Percentiles rank a stretch among this genome's conserved stretches.
phyloP scores from a whole-genome alignment of 2,888 invertebrate genomes.

The Scaptomyza polygonia region DNA sequence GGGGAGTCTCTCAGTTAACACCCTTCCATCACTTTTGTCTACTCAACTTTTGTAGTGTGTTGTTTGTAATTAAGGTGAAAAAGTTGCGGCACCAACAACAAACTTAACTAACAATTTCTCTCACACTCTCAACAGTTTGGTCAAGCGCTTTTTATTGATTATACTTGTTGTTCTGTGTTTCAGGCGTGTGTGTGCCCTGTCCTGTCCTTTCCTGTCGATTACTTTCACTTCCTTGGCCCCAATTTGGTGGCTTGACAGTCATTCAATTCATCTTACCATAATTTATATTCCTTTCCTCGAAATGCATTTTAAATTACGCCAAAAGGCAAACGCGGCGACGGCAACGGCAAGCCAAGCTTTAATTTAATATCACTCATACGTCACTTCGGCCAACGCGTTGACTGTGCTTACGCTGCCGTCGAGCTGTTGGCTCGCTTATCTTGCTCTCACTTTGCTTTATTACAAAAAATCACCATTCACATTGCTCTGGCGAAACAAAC shows the following conservation, averaged over 20 bases:
- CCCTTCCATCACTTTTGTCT: not conserved
- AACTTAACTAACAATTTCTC: constrained; percentile 10
- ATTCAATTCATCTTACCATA: constrained; percentile 37
- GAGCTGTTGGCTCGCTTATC: constrained; percentile 33
- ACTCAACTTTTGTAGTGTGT: not conserved
- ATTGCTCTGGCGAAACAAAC: constrained; percentile 10
- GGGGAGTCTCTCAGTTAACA: not conserved
- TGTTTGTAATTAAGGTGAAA: constrained; percentile 55
- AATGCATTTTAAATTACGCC: constrained; percentile 49
- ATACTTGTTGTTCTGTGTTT: constrained; percentile 5
- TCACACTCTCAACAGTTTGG: constrained; percentile 7
- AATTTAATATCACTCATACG: constrained; percentile 66
- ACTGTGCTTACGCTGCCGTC: constrained; percentile 35
- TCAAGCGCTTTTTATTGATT: constrained; percentile 50
- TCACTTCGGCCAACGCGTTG: constrained; percentile 39
- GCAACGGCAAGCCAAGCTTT: constrained; percentile 28
- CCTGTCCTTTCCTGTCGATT: constrained; percentile 16
- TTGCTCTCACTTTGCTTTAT: constrained; percentile 54
- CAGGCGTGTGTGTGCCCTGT: not conserved
- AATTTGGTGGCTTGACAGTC: constrained; percentile 5
- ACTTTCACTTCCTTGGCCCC: constrained; percentile 17
- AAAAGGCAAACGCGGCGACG: not conserved
- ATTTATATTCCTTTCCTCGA: constrained; percentile 18
- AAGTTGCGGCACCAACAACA: constrained; percentile 15
- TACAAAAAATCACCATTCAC: constrained; percentile 61